Percentiles rank a stretch among this genome's conserved stretches.
Conservation (phyloP, 92 coral and sea anemone species). For the Meandrina meandrites region DNA sequence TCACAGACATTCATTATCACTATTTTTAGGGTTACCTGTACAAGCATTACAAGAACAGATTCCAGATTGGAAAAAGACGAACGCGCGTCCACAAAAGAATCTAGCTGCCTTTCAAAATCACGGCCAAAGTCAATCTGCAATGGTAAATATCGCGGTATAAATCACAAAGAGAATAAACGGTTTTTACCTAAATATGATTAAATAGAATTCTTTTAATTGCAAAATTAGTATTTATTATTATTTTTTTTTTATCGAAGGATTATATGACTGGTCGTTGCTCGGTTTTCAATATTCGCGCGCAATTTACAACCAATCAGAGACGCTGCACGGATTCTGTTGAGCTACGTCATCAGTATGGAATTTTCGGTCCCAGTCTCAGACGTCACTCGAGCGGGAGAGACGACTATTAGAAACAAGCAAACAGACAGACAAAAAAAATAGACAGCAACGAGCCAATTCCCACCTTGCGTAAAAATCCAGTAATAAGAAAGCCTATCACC, state of each 20-base stretch:
- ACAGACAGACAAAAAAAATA: too few species aligned
- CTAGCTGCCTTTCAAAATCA: constrained; percentile 97
- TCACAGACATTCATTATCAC: too few species aligned
- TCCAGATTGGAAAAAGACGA: constrained; percentile 96
- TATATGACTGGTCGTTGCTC: background rate
- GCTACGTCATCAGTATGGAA: background rate
- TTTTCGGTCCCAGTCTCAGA: background rate
- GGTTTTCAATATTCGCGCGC: background rate
- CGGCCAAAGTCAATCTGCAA: constrained; percentile 95
- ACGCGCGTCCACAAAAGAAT: constrained; percentile 95
- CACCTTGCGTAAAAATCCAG: constrained; percentile 89
- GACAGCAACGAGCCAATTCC: background rate
- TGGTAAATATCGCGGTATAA: background rate
- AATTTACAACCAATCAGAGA: background rate
- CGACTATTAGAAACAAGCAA: background rate
- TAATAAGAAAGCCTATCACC: constrained; percentile 72
- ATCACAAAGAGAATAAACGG: background rate
- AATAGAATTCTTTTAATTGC: background rate
- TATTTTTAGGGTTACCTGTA: constrained; percentile 78
- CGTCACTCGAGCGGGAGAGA: too few species aligned
- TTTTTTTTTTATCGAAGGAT: background rate
- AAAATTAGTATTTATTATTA: background rate
- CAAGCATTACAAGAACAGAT: constrained; percentile 84
- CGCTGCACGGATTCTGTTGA: background rate
- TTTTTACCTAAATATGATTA: background rate